Percentiles rank a stretch among this genome's conserved stretches.
phyloP scores from a whole-genome alignment of 2,797 vertebrate species.

The Argyrosomus regius region DNA sequence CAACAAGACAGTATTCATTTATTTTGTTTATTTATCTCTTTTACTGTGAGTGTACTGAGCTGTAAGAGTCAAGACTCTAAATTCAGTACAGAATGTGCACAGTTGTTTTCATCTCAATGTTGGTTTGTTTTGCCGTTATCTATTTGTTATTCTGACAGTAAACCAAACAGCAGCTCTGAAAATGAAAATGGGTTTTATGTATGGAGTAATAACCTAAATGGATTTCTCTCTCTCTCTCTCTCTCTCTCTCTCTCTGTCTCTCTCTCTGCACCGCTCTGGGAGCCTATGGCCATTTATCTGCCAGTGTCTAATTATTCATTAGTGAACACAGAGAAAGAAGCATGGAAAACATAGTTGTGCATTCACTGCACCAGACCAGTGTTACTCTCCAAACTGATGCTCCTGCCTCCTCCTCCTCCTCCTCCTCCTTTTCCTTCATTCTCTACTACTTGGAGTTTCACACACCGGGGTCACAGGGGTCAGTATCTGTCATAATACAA shows the following conservation, averaged over 20 bases:
- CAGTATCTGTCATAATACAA: neutral
- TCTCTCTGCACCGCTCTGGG: constrained; percentile 60
- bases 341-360: constrained; percentile 63
- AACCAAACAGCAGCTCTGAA: constrained; percentile 78
- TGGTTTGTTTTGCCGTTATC: constrained; percentile 81
- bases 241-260: constrained; percentile 61
- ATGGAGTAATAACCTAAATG: constrained; percentile 87
- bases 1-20: constrained; percentile 44
- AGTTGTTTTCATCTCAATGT: constrained; percentile 75
- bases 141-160: constrained; percentile 86
- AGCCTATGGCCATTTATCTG: constrained; percentile 86
- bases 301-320: constrained; percentile 88
- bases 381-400: constrained; percentile 21
- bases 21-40: constrained; percentile 42
- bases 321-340: constrained; percentile 78
- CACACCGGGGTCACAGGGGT: constrained; percentile 3
- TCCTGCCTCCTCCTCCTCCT: constrained; percentile 1
- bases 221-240: constrained; percentile 71
- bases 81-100: constrained; percentile 59
- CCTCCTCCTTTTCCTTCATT: neutral
- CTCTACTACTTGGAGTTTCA: neutral
- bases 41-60: constrained; percentile 44
- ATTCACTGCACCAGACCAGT: constrained; percentile 45
- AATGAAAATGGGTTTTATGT: constrained; percentile 88
- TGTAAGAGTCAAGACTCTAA: constrained; percentile 52